These are phyloP conservation scores for Ictidomys tridecemlineatus DNA, from an alignment of 2,113 vertebrate genomes.

Conservation along the genomic window DNA sequence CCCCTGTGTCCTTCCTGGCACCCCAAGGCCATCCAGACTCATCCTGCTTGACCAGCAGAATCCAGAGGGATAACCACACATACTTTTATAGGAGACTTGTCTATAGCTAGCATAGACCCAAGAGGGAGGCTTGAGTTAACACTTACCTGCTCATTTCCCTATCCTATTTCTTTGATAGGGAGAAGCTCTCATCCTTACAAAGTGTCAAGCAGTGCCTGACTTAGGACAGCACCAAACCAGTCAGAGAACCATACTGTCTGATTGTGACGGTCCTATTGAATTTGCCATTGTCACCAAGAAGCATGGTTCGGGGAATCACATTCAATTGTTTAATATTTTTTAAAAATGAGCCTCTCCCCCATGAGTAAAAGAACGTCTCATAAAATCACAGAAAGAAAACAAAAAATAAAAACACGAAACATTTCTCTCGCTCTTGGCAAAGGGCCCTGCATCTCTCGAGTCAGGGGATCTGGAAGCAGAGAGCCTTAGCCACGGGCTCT, in stretches of 20 bases:
- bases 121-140: not conserved
- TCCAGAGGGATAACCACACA: not conserved
- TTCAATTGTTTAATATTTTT: not conserved
- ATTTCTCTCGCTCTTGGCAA: not conserved
- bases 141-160: not conserved
- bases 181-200: not conserved
- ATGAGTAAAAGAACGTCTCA: not conserved
- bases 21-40: not conserved
- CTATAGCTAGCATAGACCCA: fast-evolving
- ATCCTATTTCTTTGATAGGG: not conserved
- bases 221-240: not conserved
- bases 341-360: not conserved
- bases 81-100: no score
- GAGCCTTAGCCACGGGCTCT: fast-evolving
- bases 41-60: not conserved
- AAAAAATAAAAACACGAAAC: not conserved
- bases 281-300: not conserved
- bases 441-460: fast-evolving
- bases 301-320: not conserved
- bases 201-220: fast-evolving
- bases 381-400: not conserved
- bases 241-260: not conserved
- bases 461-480: not conserved
- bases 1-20: not conserved
- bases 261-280: not conserved